Evolutionary conservation across 2,113 vertebrate genomes (phyloP), one percentile per base, ranked within the genome.

Genomic region (Macaca mulatta): DNA sequence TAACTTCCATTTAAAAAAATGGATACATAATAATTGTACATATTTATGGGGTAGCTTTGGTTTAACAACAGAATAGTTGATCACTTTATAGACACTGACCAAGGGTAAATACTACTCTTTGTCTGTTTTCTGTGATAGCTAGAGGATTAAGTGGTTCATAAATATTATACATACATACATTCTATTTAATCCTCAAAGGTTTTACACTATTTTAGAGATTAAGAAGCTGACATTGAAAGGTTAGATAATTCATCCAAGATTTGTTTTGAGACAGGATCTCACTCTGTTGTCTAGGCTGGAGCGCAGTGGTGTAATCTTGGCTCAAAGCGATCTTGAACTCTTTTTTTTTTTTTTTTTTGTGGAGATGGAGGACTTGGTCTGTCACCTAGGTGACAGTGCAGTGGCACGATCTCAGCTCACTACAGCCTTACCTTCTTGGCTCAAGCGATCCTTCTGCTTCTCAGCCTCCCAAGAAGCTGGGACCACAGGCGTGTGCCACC

Each of bases 1-100:
- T 88, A 97, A 57, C 75, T 96, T 95, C 93, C 64, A n/a, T 72
- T 88, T 88, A 69, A 74, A 67, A 69, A 69, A 69, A 35, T 18
- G 32, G 43, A 17, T 78, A 32, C 75, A 48, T 45, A 78, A 9
- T 32, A 48, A 78, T 48, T 78, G 3, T 78, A 48, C 27, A 18
- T 78, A 78, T 78, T 48, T 78, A 32, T 78, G 75, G 4, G 4
- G 8, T 84, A 96, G 45, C 79, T 96, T 95, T 94, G 61, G 35
- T 80, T 88, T 89, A 90, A 81, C 67, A 80, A 85, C 3, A 77
- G 69, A 80, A 52, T 69, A 70, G 11, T 67, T 80, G 40, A 57
- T 83, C 22, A 25, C 32, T 79, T 85, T 89, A 90, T 93, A 48
- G 61, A 88, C 12, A 69, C 30, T 23, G 69, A 16, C 12, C 40